Evolutionary conservation across 1,140 invertebrate species (phyloP).

Genomic region (Stenopsyche tienmushanensis): DNA sequence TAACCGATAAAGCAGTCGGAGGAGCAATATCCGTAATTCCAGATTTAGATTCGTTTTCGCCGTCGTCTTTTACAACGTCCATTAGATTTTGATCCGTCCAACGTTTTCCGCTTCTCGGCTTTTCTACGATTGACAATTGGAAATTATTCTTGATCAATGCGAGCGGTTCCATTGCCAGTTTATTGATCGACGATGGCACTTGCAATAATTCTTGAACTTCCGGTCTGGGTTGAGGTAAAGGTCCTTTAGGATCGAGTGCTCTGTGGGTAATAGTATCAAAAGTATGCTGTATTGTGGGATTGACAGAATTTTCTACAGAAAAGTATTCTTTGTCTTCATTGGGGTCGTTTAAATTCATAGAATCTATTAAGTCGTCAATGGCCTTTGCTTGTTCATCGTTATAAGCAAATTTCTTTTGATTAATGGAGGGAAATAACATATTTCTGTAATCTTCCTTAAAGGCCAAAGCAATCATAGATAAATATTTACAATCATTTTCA

Average conservation of each 20-base stretch:
- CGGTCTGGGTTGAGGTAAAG: conserved; percentile 50
- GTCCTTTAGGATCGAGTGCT: conserved; percentile 50
- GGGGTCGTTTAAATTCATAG: conserved; percentile 52
- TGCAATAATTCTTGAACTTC: conserved; percentile 53
- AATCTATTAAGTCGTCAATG: conserved; percentile 52
- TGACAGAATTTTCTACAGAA: conserved; percentile 49
- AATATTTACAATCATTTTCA: conserved; percentile 45
- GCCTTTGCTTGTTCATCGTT: conserved; percentile 49
- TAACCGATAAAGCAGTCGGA: conserved; percentile 29
- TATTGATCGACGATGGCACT: conserved; percentile 47
- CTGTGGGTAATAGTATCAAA: conserved; percentile 52
- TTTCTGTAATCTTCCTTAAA: conserved; percentile 54
- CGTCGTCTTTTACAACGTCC: conserved; percentile 11
- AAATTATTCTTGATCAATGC: conserved; percentile 50
- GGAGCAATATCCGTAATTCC: conserved; percentile 40
- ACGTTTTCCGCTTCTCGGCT: conserved; percentile 42
- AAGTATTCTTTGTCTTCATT: conserved; percentile 53
- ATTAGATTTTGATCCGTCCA: conserved; percentile 34
- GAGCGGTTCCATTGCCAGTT: conserved; percentile 46
- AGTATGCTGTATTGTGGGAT: conserved; percentile 51
- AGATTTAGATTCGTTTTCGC: conserved; percentile 37
- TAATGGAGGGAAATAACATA: conserved; percentile 50
- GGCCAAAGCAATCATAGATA: conserved; percentile 49
- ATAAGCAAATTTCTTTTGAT: conserved; percentile 47
- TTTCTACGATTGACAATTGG: conserved; percentile 47